Evolutionary conservation across 2,797 vertebrate species (phyloP), one percentile per base, ranked within the genome.

Genomic region (Buceros bicornis): DNA sequence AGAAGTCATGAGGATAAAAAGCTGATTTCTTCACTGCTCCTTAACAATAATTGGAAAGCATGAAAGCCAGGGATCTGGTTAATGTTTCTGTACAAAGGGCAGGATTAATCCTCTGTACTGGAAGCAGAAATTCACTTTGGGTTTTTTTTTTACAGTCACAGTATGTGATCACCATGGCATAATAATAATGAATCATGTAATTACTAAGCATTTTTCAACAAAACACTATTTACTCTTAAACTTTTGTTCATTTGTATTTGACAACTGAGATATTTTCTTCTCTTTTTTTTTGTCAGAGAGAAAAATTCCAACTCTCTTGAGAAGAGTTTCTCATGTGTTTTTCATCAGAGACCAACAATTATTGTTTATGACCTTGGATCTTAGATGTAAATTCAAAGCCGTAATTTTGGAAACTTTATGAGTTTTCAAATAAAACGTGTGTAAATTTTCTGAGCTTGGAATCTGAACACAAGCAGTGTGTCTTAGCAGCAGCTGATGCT

Each of bases 181-280:
- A 69, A 70, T 47, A 47, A 66, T 82, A 71, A 22, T 77, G 58
- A 48, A 48, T 84, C n/a, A 77, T 83, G 83, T 54, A 7, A 61
- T 95, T 93, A 67, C 29, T 85, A 95, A 87, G 16, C 45, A 84
- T 92, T 97, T 94, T 40, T 82, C 58, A 95, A 81, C 24, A 61
- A 48, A 28, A 76, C 21, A 64, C 25, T 35, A 12, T 89, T 93
- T 51, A 61, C 22, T 92, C 50, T 57, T 84, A n/a, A 87, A 86
- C 16, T 79, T 91, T 42, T 78, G 13, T 61, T 85, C n/a, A 56
- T 69, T 57, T 89, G 13, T 69, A 66, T 87, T 85, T 82, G 66
- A 90, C 28, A 85, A 25, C 5, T 53, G 40, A 86, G 26, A 66
- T 61, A 6, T 80, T 67, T 80, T 69, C 54, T 73, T 95, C n/a